Conservation (phyloP, 53 echinoderm and acorn worm species). For the Stichopus horrens region DNA sequence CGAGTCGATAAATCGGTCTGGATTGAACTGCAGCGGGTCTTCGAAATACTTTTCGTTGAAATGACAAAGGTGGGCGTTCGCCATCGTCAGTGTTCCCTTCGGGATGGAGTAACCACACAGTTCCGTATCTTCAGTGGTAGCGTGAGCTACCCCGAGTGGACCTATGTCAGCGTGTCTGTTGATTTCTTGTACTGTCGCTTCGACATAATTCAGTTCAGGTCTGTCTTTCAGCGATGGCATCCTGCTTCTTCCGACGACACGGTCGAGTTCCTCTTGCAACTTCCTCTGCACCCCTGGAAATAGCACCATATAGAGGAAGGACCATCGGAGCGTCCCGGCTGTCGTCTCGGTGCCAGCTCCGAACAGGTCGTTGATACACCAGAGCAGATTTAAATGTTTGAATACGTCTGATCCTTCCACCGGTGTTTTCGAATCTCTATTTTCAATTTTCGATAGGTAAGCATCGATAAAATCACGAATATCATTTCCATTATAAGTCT, state of each 20-base stretch:
- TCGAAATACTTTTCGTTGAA: slow-evolving; percentile 24
- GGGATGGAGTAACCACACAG: slow-evolving; percentile 43
- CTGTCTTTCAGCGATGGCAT: slow-evolving; percentile 30
- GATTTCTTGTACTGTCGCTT: slow-evolving; percentile 43
- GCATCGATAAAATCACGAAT: slow-evolving; percentile 64
- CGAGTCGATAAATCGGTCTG: slow-evolving; percentile 39
- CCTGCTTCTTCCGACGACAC: slow-evolving; percentile 43
- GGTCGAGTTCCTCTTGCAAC: slow-evolving; percentile 40
- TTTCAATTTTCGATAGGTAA: slow-evolving; percentile 49
- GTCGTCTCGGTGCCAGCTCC: slow-evolving; percentile 68
- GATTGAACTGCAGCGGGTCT: slow-evolving; percentile 36
- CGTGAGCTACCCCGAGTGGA: slow-evolving; percentile 33
- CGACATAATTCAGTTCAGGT: slow-evolving; percentile 7
- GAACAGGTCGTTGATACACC: slow-evolving; percentile 59
- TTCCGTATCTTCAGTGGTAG: slow-evolving; percentile 32
- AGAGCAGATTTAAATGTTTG: slow-evolving; percentile 50
- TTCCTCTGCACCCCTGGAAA: slow-evolving; percentile 51
- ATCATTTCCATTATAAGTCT: slow-evolving; percentile 48
- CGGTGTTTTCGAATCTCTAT: not conserved
- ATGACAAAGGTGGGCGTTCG: slow-evolving; percentile 23
- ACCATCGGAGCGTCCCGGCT: slow-evolving; percentile 64
- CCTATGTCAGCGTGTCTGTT: slow-evolving; percentile 35
- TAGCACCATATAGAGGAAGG: slow-evolving; percentile 57
- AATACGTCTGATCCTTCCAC: slow-evolving; percentile 26
- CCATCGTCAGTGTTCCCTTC: slow-evolving; percentile 39